Evolutionary conservation across 2,888 invertebrate species (phyloP), one percentile per base, ranked within the genome.

Genomic region (Oasisia sp.): DNA sequence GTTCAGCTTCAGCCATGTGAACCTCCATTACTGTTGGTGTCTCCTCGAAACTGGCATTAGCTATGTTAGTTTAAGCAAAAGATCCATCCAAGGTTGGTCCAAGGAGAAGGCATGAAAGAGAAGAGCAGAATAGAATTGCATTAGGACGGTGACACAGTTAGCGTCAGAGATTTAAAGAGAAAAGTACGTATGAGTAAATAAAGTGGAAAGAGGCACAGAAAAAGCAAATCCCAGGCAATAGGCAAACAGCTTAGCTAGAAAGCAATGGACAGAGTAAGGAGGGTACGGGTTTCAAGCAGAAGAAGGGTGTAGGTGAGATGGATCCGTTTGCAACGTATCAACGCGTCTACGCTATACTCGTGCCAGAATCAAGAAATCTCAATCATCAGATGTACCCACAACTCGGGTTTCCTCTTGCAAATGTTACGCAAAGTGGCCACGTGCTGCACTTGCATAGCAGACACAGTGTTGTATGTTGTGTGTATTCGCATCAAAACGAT

Each of bases 81-180:
- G n/a, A 74, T 74, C 74, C 74, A 74, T 74, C 74, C 92, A 92
- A 92, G 58, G 38, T 74, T 92, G 91, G 91, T 92, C 92, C 92
- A 92, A 92, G 91, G 92, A 91, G 90, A 44, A 44, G 44, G 92
- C 91, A 92, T 92, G 92, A 92, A 92, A 92, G 92, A 92, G 92
- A 92, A 92, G 92, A 92, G 92, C 92, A 92, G 92, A 92, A 92
- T 89, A 91, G 92, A 91, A 92, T 92, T 91, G 91, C 90, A 92
- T 92, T 92, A 92, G 92, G 92, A 92, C 74, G 91, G 92, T 92
- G 91, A 92, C 91, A 92, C 91, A 91, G 92, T 92, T 92, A 92
- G 50, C 32, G 90, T 44, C 50, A 89, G 92, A 91, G 91, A 92
- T 91, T 91, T 50, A 50, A 91, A 91, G 90, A 92, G 92, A 91